A percentile compares a stretch with the other conserved stretches of the same genome.
These are phyloP conservation scores for Malthinus flaveolus DNA, from an alignment of 2,888 invertebrate genomes.

Conservation along the genomic window DNA sequence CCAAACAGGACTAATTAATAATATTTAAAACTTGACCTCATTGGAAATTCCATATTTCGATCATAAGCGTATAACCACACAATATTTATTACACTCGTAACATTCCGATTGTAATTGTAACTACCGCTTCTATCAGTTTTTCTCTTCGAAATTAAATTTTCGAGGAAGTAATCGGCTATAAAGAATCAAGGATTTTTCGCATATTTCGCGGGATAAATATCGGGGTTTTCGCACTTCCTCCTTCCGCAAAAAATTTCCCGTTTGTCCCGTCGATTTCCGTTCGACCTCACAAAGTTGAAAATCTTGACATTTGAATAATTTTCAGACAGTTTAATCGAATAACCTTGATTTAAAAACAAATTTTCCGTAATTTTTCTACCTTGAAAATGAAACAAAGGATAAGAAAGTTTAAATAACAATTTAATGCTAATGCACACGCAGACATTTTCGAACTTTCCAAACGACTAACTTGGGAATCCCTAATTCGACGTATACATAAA, in stretches of 20 bases:
- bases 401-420: neutral
- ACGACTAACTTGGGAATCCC: constrained; percentile 22
- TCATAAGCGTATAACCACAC: constrained; percentile 9
- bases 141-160: neutral
- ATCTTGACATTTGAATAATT: no score
- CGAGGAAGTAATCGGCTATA: neutral
- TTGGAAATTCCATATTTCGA: constrained; percentile 28
- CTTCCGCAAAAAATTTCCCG: neutral
- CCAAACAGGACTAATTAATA: no score
- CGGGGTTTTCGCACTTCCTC: neutral
- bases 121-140: neutral
- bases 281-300: no score
- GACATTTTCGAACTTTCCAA: constrained; percentile 16
- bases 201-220: neutral
- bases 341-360: no score
- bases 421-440: constrained; percentile 3
- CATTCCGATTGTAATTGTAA: constrained; percentile 9
- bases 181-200: constrained; percentile 8
- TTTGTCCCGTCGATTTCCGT: no score
- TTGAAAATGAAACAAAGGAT: neutral
- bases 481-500: constrained; percentile 1
- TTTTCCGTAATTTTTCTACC: neutral
- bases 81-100: no score
- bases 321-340: no score
- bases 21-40: constrained; percentile 17